These are phyloP conservation scores for Neomonachus schauinslandi DNA, from an alignment of 2,113 vertebrate genomes.

Conservation along the genomic window DNA sequence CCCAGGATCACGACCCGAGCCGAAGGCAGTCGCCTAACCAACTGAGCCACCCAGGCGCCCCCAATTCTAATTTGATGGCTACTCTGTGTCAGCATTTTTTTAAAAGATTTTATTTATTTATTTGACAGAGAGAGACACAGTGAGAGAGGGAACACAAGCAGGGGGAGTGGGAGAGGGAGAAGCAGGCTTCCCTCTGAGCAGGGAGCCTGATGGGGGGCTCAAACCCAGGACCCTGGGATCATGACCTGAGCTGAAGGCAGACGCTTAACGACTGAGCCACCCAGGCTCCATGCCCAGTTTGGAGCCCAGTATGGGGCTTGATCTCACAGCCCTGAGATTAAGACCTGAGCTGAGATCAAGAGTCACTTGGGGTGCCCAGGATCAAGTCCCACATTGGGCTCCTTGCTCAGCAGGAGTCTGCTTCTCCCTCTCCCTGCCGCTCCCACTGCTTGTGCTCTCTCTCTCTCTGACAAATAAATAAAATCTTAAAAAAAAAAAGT, in stretches of 20 bases:
- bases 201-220: neutral
- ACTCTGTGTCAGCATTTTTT: neutral
- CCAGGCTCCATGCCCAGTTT: neutral
- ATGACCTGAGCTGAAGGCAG: neutral
- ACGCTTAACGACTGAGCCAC: neutral
- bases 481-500: neutral
- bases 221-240: neutral
- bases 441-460: too few species aligned
- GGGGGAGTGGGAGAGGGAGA: neutral
- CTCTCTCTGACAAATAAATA: too few species aligned
- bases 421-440: too few species aligned
- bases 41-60: too few species aligned
- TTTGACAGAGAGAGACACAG: too few species aligned
- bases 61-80: neutral
- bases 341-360: neutral
- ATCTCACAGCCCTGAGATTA: neutral
- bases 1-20: too few species aligned
- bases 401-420: too few species aligned
- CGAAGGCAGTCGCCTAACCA: too few species aligned
- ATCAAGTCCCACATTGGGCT: too few species aligned
- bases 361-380: neutral
- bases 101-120: too few species aligned
- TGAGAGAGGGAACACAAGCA: too few species aligned
- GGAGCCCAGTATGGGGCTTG: neutral
- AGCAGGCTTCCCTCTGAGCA: neutral